These are phyloP conservation scores for Doris montereyensis DNA, from an alignment of 2,888 invertebrate species.

Conservation along the genomic window DNA sequence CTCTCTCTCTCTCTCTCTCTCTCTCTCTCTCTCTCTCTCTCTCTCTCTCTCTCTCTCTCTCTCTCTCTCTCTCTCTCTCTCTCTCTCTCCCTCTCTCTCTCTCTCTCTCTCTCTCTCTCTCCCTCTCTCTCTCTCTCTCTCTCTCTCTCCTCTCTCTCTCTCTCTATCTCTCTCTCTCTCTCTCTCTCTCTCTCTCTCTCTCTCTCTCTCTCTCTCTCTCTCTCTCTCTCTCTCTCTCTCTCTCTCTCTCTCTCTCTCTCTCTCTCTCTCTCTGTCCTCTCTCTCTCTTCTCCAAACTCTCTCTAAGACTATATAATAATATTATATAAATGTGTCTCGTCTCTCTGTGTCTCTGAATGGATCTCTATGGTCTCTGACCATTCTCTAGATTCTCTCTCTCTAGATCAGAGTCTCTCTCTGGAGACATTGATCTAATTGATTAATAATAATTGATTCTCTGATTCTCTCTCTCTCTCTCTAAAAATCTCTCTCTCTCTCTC, in stretches of 20 bases:
- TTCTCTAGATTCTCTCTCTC: no score
- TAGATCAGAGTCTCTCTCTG: no score
- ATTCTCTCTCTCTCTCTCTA: constrained; percentile 21
- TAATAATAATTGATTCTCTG: no score
- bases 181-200: constrained; percentile 3
- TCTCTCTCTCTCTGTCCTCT: background rate
- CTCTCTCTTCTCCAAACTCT: background rate
- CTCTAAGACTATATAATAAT: no score
- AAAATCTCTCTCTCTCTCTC: background rate
- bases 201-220: background rate
- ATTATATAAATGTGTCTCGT: no score
- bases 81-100: background rate
- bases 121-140: constrained; percentile 11
- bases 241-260: background rate
- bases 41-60: background rate
- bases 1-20: background rate
- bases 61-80: constrained; percentile 10
- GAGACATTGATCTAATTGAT: no score
- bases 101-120: constrained; percentile 15
- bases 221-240: background rate
- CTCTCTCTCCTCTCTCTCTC: background rate
- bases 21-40: constrained; percentile 1
- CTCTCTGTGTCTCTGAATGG: no score
- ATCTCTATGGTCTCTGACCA: no score
- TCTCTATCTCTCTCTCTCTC: constrained; percentile 5